Conservation (phyloP, 2,113 vertebrate genomes). For the Phrynosoma platyrhinos region DNA sequence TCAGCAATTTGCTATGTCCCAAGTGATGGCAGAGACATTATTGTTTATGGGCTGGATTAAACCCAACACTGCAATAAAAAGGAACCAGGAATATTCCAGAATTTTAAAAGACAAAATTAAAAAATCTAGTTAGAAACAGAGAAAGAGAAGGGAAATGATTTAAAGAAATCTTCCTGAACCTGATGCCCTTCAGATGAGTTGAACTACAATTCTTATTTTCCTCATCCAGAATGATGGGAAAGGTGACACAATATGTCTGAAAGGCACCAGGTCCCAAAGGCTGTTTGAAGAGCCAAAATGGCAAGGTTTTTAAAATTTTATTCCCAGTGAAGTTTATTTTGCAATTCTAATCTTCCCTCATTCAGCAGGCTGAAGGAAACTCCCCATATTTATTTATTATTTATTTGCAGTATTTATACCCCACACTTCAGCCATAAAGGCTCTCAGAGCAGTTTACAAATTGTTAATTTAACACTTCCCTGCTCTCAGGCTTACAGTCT, state of each 20-base stretch:
- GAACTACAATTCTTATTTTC: background rate
- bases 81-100: background rate
- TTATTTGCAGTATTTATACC: too few relatives aligned
- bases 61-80: background rate
- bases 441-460: too few relatives aligned
- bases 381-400: too few relatives aligned
- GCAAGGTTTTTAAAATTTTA: background rate
- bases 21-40: background rate
- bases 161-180: background rate
- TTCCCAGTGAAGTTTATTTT: background rate
- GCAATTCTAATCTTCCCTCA: too few relatives aligned
- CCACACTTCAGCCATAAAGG: too few relatives aligned
- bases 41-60: too few relatives aligned
- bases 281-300: background rate
- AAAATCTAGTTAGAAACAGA: background rate
- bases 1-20: background rate
- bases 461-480: too few relatives aligned
- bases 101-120: background rate
- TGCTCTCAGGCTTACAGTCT: too few relatives aligned
- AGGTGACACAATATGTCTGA: background rate
- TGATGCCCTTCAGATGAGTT: background rate
- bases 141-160: too few relatives aligned
- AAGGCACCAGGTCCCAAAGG: too few relatives aligned
- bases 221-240: background rate
- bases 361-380: background rate